Conservation (phyloP, 2,113 vertebrate species). For the Cnemophilus loriae region DNA sequence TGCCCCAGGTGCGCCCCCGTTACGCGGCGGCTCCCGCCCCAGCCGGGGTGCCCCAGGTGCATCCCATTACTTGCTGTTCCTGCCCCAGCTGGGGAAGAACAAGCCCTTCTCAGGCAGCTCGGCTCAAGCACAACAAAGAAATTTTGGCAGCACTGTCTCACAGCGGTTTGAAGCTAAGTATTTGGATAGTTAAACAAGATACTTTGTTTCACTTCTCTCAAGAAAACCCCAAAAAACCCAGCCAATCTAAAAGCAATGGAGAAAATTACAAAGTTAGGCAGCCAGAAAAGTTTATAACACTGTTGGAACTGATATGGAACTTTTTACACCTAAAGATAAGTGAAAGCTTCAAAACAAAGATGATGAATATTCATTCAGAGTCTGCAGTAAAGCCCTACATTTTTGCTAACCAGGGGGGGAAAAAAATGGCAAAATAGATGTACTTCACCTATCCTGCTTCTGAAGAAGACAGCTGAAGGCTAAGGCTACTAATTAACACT, state of each 20-base stretch:
- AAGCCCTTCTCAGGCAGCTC: not conserved
- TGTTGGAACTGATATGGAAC: not conserved
- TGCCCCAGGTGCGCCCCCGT: not conserved
- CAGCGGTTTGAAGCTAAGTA: not conserved
- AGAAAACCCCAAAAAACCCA: not conserved
- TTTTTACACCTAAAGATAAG: not conserved
- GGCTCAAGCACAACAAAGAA: not conserved
- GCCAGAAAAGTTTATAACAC: not conserved
- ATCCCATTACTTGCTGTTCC: no score
- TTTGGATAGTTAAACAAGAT: not conserved
- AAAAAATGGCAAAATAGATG: not conserved
- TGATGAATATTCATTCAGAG: not conserved
- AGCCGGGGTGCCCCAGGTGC: no score
- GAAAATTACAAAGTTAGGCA: not conserved
- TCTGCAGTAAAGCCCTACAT: not conserved
- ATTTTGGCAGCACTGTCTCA: not conserved
- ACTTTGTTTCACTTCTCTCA: not conserved
- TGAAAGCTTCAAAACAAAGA: not conserved
- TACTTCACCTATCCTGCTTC: not conserved
- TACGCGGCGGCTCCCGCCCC: no score
- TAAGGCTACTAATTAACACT: not conserved
- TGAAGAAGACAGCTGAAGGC: not conserved
- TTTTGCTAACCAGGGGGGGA: not conserved
- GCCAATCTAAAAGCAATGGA: not conserved
- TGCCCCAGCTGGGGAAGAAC: no score